Percentiles rank a stretch among this genome's conserved stretches.
These are phyloP conservation scores for Ectemnius lituratus DNA, from an alignment of 2,888 invertebrate genomes.

Conservation along the genomic window DNA sequence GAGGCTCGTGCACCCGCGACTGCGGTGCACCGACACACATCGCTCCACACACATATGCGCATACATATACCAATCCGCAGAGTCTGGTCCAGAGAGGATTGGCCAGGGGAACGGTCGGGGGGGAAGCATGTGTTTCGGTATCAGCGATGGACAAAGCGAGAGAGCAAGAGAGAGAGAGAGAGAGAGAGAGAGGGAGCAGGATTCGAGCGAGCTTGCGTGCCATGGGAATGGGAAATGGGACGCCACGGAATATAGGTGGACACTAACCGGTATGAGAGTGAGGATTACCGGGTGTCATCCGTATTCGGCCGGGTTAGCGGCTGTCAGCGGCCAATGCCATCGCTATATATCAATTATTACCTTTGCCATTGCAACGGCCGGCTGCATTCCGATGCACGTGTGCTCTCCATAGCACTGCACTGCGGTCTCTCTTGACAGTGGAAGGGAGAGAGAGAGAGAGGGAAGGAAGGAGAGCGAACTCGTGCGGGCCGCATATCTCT, in stretches of 20 bases:
- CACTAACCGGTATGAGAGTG: slow-evolving; percentile 73
- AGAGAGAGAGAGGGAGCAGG: slow-evolving; percentile 45
- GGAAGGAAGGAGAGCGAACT: too few relatives aligned
- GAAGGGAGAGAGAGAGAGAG: too few relatives aligned
- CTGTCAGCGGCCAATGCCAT: slow-evolving; percentile 74
- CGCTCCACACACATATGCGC: slow-evolving; percentile 34
- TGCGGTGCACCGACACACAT: slow-evolving; percentile 49
- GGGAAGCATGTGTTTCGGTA: slow-evolving; percentile 20
- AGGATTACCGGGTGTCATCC: slow-evolving; percentile 75
- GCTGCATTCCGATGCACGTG: slow-evolving; percentile 52
- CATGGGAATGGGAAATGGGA: slow-evolving; percentile 68
- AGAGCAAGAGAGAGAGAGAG: slow-evolving; percentile 22
- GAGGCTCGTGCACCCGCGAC: neutral
- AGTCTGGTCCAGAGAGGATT: slow-evolving; percentile 6
- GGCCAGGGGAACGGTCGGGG: slow-evolving; percentile 20
- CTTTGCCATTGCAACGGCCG: slow-evolving; percentile 61
- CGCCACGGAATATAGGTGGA: slow-evolving; percentile 69
- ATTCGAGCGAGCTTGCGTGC: slow-evolving; percentile 52
- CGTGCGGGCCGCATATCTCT: slow-evolving; percentile 45
- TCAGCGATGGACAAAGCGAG: neutral
- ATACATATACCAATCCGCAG: slow-evolving; percentile 18
- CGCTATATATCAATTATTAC: slow-evolving; percentile 75
- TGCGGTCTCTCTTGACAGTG: slow-evolving; percentile 32
- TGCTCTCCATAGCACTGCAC: slow-evolving; percentile 31
- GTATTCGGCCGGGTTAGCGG: slow-evolving; percentile 75